A percentile compares a stretch with the other conserved stretches of the same genome.
These are phyloP conservation scores for Hestina assimilis DNA, from an alignment of 1,140 invertebrate species.

Conservation along the genomic window DNA sequence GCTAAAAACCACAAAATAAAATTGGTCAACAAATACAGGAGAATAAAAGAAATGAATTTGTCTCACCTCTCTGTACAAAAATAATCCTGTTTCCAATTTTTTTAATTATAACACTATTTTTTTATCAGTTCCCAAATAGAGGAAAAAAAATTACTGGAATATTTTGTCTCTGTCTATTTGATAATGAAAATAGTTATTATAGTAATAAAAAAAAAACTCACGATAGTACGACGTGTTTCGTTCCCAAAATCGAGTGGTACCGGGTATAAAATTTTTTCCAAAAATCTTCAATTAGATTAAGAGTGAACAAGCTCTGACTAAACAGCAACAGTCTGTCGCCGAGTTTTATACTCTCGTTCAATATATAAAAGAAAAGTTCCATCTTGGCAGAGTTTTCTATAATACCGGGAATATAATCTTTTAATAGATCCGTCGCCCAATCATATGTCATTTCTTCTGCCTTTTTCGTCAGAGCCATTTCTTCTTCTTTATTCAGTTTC, in stretches of 20 bases:
- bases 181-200: slow-evolving; percentile 2
- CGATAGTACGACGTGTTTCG: slow-evolving; percentile 94
- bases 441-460: slow-evolving; percentile 90
- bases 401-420: slow-evolving; percentile 91
- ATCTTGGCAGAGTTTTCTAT: slow-evolving; percentile 98
- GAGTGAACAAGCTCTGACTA: slow-evolving; percentile 96
- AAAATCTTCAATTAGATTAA: slow-evolving; percentile 98
- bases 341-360: slow-evolving; percentile 91
- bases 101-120: too few species aligned
- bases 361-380: slow-evolving; percentile 94
- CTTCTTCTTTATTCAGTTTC: slow-evolving; percentile 77
- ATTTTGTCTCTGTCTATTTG: too few species aligned
- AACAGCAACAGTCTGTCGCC: slow-evolving; percentile 97
- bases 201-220: slow-evolving; percentile 78
- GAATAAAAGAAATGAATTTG: too few species aligned
- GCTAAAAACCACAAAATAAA: too few species aligned
- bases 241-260: slow-evolving; percentile 87
- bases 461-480: slow-evolving; percentile 80
- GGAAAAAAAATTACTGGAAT: too few species aligned
- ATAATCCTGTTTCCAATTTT: too few species aligned
- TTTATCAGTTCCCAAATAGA: too few species aligned
- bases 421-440: slow-evolving; percentile 92
- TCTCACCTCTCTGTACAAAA: too few species aligned
- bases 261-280: slow-evolving; percentile 89
- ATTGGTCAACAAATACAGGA: too few species aligned